Conservation (phyloP, 1,140 invertebrate genomes). For the Glomeris maerens region DNA sequence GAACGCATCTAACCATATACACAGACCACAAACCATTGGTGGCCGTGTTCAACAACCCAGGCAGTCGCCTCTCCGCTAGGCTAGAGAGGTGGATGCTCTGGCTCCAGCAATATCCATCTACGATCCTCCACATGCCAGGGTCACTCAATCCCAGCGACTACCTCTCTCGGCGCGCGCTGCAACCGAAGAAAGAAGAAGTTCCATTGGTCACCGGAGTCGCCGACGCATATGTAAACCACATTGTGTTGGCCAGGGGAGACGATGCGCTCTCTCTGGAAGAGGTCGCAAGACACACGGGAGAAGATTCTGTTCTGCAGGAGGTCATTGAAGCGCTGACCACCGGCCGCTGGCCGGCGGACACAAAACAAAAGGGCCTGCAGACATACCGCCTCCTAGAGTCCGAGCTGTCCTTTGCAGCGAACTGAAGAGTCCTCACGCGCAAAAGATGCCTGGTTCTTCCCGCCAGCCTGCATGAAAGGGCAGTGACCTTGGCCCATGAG, state of each 20-base stretch:
- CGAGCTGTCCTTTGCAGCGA: neutral
- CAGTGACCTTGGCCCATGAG: conserved; percentile 24
- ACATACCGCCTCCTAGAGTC: too few relatives aligned
- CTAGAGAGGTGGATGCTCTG: conserved; percentile 19
- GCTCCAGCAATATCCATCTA: conserved; percentile 18
- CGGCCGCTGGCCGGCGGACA: too few relatives aligned
- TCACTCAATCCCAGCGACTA: too few relatives aligned
- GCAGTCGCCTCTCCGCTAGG: conserved; percentile 11
- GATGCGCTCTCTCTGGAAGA: neutral
- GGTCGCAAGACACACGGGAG: neutral
- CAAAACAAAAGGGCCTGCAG: too few relatives aligned
- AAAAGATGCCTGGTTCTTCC: neutral
- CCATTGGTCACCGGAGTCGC: neutral
- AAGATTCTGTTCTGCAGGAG: too few relatives aligned
- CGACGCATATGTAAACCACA: neutral
- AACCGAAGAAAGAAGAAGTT: too few relatives aligned
- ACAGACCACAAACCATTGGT: conserved; percentile 31
- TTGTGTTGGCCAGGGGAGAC: neutral
- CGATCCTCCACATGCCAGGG: too few relatives aligned
- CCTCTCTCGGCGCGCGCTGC: too few relatives aligned
- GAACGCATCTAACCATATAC: conserved; percentile 23
- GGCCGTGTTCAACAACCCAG: conserved; percentile 19
- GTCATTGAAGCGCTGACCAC: too few relatives aligned
- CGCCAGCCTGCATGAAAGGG: conserved; percentile 11
- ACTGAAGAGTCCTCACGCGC: neutral